phyloP scores from a whole-genome alignment of 2,113 vertebrate genomes.

The Dromas ardeola region DNA sequence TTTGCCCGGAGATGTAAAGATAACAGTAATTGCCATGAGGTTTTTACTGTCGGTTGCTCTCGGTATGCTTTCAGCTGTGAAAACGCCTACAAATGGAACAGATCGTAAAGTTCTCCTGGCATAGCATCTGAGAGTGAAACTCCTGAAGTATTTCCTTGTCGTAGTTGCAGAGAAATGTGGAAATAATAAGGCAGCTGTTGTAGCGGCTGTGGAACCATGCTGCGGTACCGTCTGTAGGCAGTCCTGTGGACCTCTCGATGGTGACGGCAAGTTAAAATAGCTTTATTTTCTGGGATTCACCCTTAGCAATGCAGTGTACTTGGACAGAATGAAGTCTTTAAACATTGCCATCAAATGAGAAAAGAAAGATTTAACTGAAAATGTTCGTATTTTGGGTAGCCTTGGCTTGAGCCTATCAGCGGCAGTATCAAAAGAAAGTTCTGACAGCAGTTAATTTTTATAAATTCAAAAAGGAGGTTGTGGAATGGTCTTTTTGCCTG shows the following conservation, averaged over 20 bases:
- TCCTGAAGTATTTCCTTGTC: constrained; percentile 26
- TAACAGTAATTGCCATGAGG: not conserved
- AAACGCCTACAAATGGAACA: constrained; percentile 42
- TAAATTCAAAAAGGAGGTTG: not conserved
- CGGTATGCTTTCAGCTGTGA: constrained; percentile 34
- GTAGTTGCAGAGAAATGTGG: constrained; percentile 39
- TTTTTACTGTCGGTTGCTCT: not conserved
- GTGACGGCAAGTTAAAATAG: not conserved
- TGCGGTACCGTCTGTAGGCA: not conserved
- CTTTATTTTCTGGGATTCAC: not conserved
- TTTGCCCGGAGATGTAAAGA: not conserved
- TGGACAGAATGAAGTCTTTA: not conserved
- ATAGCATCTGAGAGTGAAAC: constrained; percentile 20
- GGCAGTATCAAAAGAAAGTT: not conserved
- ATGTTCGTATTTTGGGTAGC: not conserved
- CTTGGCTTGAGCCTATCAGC: not conserved
- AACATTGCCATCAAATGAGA: not conserved
- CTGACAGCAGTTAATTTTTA: not conserved
- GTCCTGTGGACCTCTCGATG: not conserved
- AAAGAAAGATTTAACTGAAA: not conserved
- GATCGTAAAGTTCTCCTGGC: constrained; percentile 38
- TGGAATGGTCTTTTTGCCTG: not conserved
- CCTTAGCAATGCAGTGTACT: not conserved
- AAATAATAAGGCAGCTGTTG: constrained; percentile 58
- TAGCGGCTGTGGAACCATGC: not conserved